phyloP scores from a whole-genome alignment of 2,797 vertebrate genomes.

The Micromesistius poutassou region DNA sequence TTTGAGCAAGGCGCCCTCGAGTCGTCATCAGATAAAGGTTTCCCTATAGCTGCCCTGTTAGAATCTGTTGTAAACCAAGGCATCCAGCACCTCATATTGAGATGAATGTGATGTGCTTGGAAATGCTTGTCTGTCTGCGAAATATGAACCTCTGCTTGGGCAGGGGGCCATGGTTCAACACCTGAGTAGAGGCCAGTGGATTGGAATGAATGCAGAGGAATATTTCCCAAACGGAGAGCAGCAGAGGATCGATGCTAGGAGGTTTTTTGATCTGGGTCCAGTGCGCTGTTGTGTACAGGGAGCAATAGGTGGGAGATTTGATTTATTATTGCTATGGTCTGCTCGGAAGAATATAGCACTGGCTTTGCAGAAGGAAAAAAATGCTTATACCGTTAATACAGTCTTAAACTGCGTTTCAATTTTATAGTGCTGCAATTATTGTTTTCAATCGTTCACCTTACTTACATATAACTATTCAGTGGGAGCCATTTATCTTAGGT shows the following conservation, averaged over 20 bases:
- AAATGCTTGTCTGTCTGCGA: constrained; percentile 52
- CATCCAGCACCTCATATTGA: neutral
- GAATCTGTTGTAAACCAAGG: neutral
- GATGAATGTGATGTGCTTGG: constrained; percentile 13
- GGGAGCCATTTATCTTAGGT: neutral
- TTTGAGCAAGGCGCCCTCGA: neutral
- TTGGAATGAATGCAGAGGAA: constrained; percentile 43
- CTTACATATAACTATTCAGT: neutral
- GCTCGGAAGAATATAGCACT: neutral
- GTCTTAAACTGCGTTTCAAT: neutral
- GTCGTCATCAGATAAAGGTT: neutral
- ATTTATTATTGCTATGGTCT: constrained; percentile 13
- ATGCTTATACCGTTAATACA: neutral
- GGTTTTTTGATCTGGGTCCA: constrained; percentile 51
- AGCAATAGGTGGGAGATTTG: constrained; percentile 31
- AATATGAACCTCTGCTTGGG: constrained; percentile 30
- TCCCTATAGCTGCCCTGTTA: neutral
- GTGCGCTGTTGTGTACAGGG: constrained; percentile 30
- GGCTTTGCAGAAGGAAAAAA: neutral
- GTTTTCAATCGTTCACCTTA: neutral
- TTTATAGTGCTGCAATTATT: neutral
- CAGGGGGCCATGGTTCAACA: neutral
- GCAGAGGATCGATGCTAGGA: constrained; percentile 57
- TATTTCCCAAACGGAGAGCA: constrained; percentile 41
- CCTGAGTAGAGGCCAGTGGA: constrained; percentile 35